Base-by-base conservation (phyloP, 2,888 invertebrate genomes). In the Pristionchus entomophagus region DNA sequence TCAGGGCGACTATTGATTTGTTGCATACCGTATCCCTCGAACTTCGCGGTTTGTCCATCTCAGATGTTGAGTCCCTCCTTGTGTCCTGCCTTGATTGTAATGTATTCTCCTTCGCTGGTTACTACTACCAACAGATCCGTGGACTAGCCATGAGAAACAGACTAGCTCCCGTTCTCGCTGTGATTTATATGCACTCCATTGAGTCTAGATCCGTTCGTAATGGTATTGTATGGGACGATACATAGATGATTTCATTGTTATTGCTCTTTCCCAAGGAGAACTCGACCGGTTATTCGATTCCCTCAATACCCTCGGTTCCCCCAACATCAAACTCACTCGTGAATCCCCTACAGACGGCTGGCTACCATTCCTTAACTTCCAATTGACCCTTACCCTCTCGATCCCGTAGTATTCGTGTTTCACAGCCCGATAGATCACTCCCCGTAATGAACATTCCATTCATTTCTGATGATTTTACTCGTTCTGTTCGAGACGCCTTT, bases 121-220 rank as follows among this genome's bases (percentile, higher is more conserved):
- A 1, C 1, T n/a, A 41, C 41, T 59, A 82, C 19, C 17, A 35
- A 2, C 82, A 82, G 26, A 32, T 26, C 10, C 56, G 82, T 38
- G 82, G 82, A 10, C 41, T 82, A 6, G 82, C 82, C 1, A 82
- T 82, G 82, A 62, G 82, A n/a, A 82, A 82, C 19, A 5, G 82
- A 6, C 26, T 82, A 59, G 62, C 82, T 17, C 82, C 82, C 19
- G 59, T 82, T 82, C 62, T 82, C n/a, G 82, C 82, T 38, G 41
- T 82, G 2, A 32, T 29, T 19, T 82, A 38, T 26, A 82, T 82
- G 82, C 82, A 82, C 26, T 41, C 56, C 3, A n/a, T 82, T 38
- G 82, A 82, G 62, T 82, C 82, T 1, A 17, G 17, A 3, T 38
- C 62, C 14, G n/a, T 82, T 38, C 59, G 82, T 14, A 17, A 59